Evolutionary conservation across 2,113 vertebrate species (phyloP), one percentile per base, ranked within the genome.

Genomic region (Chitala chitala): DNA sequence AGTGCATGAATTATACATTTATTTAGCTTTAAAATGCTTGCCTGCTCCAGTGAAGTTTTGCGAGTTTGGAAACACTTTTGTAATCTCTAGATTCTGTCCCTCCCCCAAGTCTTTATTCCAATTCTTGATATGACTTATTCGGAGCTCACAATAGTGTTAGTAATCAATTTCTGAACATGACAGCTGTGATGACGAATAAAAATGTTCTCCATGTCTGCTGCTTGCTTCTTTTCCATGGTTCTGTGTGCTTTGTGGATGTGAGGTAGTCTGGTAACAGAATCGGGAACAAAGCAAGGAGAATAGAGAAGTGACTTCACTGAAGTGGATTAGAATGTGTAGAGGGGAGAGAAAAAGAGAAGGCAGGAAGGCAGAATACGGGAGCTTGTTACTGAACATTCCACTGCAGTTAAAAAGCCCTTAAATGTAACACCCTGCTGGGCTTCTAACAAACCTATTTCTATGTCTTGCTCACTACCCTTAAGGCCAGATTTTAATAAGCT

Each of bases 141-240:
- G 24, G n/a, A 70, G 17, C 24, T 7, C 15, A 63, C 53, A 38
- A 48, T 72, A 51, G 29, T 56, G 42, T 68, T 22, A 48, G 55
- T 26, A 74, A 38, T 13, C 40, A 22, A 3, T n/a, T 51, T 61
- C 24, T 17, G 24, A 24, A 64, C 58, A 53, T 73, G 59, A 48
- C 65, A 46, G 22, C 13, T 33, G 26, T 56, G 51, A 65, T 53
- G 13, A 74, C 26, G 53, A 75, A 64, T 63, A 50, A 51, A 54
- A 9, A 46, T 24, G 15, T 22, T 74, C 65, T 74, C 42, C 29
- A n/a, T 54, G 24, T 71, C 40, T 71, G 69, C 12, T 65, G 4
- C 9, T 3, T 53, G 56, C 26, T 53, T 50, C 7, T 46, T 26
- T 58, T 59, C 17, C 22, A 36, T n/a, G n/a, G 17, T 72, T 53